Percentiles rank a stretch among this genome's conserved stretches.
These are phyloP conservation scores for Capricornis sumatraensis DNA, from an alignment of 2,113 vertebrate genomes.

Conservation along the genomic window DNA sequence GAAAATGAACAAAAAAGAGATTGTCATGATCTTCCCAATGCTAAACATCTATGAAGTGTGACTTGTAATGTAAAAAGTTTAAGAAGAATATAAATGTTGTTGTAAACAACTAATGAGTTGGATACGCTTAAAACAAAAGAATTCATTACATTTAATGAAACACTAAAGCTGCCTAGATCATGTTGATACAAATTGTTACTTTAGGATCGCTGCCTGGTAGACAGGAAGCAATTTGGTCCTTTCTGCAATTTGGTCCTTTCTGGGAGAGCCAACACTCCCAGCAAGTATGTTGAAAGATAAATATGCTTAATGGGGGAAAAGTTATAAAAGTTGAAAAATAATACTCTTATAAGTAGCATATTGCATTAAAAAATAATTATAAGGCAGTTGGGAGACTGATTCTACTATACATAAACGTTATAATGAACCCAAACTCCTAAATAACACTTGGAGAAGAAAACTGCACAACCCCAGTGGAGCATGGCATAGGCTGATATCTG, in stretches of 20 bases:
- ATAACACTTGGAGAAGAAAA: slow-evolving; percentile 56
- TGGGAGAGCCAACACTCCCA: not conserved
- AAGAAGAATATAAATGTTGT: not conserved
- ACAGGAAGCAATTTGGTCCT: slow-evolving; percentile 4
- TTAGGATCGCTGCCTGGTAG: slow-evolving; percentile 13
- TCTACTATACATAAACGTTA: not conserved
- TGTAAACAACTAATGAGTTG: not conserved
- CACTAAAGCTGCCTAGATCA: not conserved
- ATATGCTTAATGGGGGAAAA: slow-evolving; percentile 19
- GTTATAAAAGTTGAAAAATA: slow-evolving; percentile 38
- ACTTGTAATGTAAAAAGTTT: not conserved
- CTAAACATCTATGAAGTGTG: not conserved
- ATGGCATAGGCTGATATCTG: slow-evolving; percentile 60
- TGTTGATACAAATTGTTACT: not conserved
- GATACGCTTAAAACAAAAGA: not conserved
- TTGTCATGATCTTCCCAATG: not conserved
- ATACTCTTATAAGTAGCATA: not conserved
- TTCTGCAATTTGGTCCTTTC: not conserved
- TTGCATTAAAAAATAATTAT: slow-evolving; percentile 34
- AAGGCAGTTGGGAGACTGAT: slow-evolving; percentile 33
- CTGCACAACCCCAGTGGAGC: slow-evolving; percentile 45
- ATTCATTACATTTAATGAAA: not conserved
- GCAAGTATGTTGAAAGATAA: slow-evolving; percentile 10
- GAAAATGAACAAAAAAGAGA: not conserved
- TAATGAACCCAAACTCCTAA: slow-evolving; percentile 41